A percentile compares a stretch with the other conserved stretches of the same genome.
Conservation (phyloP, 2,888 invertebrate genomes). For the Lasioglossum villosulum region DNA sequence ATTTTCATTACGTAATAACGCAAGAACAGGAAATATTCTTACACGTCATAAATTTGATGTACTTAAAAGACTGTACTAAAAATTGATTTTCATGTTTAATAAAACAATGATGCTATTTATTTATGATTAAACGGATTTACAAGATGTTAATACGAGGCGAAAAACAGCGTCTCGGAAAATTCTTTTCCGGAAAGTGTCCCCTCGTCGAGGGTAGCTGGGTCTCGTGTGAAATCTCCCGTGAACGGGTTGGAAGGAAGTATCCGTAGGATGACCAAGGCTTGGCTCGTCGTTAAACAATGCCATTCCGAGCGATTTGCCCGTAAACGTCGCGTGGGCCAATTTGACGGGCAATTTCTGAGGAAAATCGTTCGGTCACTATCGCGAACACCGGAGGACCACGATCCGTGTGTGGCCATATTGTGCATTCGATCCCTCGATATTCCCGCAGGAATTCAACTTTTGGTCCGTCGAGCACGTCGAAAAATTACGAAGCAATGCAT, state of each 20-base stretch:
- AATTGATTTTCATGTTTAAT: not conserved
- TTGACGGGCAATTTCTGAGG: constrained; percentile 83
- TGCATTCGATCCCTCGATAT: constrained; percentile 58
- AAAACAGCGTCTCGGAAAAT: constrained; percentile 33
- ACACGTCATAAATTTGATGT: not conserved
- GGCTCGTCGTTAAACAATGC: constrained; percentile 82
- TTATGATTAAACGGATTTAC: not conserved
- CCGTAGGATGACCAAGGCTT: constrained; percentile 80
- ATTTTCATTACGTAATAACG: not conserved
- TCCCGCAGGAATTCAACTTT: constrained; percentile 24
- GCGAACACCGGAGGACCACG: constrained; percentile 44
- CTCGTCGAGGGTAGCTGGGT: constrained; percentile 33
- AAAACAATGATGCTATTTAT: not conserved
- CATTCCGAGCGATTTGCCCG: constrained; percentile 82
- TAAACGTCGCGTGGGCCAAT: constrained; percentile 80
- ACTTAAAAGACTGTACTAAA: not conserved
- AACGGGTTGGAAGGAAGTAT: constrained; percentile 77
- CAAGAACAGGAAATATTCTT: not conserved
- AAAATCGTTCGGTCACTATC: constrained; percentile 82
- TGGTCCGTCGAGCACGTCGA: not conserved
- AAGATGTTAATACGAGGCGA: not conserved
- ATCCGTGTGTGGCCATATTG: constrained; percentile 59
- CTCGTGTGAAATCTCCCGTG: constrained; percentile 73
- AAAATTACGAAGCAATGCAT: not conserved
- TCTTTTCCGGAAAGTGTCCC: constrained; percentile 51